Base-by-base conservation (phyloP, 2,797 vertebrate species). In the Chelonia mydas region DNA sequence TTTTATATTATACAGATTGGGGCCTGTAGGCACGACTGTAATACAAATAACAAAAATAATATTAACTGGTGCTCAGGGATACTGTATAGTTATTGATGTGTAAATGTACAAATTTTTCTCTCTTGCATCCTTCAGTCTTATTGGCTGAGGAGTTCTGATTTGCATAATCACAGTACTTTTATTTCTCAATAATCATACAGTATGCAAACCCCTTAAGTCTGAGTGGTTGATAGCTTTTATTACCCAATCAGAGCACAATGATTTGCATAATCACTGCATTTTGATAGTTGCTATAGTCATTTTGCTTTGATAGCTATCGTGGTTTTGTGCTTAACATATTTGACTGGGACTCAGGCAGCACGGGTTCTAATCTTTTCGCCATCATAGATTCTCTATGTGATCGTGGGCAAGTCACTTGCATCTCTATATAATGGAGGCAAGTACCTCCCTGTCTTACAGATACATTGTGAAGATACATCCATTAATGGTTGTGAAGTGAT, bases 211-310 rank as follows among this genome's bases (percentile, higher is more conserved):
- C 80, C 74, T 78, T 79, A 50, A 81, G 65, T 96, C 74, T 0
- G 28, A 92, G 59, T 81, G 91, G 89, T 3, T 77, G 91, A 57
- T 51, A 49, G 84, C 31, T 93, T 96, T 95, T 95, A 86, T 92
- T 86, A 33, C 79, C 92, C 95, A 76, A 3, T 90, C 84, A 76
- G 90, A 87, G 53, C 45, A 59, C 84, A 47, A 8, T 4, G 49
- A 61, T 90, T 93, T 89, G 88, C 77, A 80, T 45, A 76, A 91
- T 90, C 45, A n/a, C 68, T 41, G 10, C 0, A 0, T 23, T 83
- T n/a, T 65, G 83, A 23, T 61, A 47, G 55, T 53, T 50, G 15
- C 92, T 65, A 49, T 47, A 68, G 83, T 87, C 2, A 0, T 47
- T 68, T 1, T 0, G 41, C 41, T 16, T 3, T 1, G 2, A 47